Evolutionary conservation across 2,113 vertebrate species (phyloP).

Genomic region (Platycercus adscitus): DNA sequence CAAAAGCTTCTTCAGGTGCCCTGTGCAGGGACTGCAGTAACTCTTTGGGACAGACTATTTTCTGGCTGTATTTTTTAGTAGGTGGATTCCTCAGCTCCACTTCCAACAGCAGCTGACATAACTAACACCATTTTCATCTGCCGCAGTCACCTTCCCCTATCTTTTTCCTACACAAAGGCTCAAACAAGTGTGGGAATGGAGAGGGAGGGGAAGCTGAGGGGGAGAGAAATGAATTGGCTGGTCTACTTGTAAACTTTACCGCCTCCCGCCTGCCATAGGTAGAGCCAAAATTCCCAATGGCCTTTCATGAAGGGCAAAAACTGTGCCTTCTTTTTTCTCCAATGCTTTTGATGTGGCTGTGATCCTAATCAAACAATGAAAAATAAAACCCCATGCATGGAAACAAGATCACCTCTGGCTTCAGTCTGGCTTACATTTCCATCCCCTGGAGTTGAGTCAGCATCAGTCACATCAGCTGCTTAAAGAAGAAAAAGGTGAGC

Average conservation of each 20-base stretch:
- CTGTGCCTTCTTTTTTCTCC: neutral
- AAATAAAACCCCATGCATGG: constrained; percentile 7
- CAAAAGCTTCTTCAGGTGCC: constrained; percentile 53
- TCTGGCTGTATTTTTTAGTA: constrained; percentile 55
- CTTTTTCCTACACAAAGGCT: constrained; percentile 13
- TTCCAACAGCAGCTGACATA: constrained; percentile 44
- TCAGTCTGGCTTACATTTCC: constrained; percentile 33
- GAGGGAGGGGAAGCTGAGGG: neutral
- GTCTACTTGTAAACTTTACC: neutral
- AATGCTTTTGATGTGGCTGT: neutral
- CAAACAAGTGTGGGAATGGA: neutral
- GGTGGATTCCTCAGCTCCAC: constrained; percentile 3
- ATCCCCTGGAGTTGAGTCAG: constrained; percentile 56
- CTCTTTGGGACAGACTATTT: constrained; percentile 60
- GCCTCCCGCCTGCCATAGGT: neutral
- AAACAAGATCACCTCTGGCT: constrained; percentile 54
- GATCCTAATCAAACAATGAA: constrained; percentile 26
- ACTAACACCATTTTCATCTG: constrained; percentile 45
- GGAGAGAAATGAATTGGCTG: neutral
- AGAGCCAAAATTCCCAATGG: neutral
- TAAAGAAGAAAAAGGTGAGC: constrained; percentile 47
- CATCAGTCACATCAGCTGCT: constrained; percentile 8
- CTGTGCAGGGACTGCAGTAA: constrained; percentile 52
- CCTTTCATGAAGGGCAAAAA: neutral
- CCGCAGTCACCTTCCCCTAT: constrained; percentile 40